Evolutionary conservation across 2,888 invertebrate genomes (phyloP).

Genomic region (Campoletis raptor): DNA sequence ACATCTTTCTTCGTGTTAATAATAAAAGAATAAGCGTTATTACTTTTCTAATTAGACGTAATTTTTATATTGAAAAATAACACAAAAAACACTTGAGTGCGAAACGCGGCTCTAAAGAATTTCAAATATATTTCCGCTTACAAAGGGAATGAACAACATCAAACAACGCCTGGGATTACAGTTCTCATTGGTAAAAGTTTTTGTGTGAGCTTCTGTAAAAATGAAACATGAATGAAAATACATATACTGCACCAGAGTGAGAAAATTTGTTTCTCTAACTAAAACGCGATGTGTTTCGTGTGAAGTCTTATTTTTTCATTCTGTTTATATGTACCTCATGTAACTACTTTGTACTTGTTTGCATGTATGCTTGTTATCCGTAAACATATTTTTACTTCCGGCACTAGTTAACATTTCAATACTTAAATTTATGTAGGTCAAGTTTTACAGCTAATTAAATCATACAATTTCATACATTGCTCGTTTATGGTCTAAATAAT

Average conservation of each 20-base stretch:
- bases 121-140: not conserved
- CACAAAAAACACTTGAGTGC: not conserved
- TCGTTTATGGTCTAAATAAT: not conserved
- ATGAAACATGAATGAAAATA: not conserved
- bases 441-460: not conserved
- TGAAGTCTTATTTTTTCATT: not conserved
- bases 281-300: not conserved
- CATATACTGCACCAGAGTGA: not conserved
- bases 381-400: not conserved
- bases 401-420: not conserved
- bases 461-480: not conserved
- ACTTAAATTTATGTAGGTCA: not conserved
- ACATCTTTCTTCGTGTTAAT: not conserved
- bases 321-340: not conserved
- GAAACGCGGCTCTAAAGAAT: not conserved
- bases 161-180: not conserved
- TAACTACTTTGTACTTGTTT: not conserved
- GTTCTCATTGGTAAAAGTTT: not conserved
- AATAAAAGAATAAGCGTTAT: not conserved
- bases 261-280: not conserved
- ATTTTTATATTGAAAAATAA: not conserved
- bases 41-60: not conserved
- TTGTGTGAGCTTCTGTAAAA: not conserved
- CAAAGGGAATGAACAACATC: not conserved
- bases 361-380: not conserved